These are phyloP conservation scores for Acanthopagrus latus DNA, from an alignment of 2,797 vertebrate genomes.

Conservation along the genomic window DNA sequence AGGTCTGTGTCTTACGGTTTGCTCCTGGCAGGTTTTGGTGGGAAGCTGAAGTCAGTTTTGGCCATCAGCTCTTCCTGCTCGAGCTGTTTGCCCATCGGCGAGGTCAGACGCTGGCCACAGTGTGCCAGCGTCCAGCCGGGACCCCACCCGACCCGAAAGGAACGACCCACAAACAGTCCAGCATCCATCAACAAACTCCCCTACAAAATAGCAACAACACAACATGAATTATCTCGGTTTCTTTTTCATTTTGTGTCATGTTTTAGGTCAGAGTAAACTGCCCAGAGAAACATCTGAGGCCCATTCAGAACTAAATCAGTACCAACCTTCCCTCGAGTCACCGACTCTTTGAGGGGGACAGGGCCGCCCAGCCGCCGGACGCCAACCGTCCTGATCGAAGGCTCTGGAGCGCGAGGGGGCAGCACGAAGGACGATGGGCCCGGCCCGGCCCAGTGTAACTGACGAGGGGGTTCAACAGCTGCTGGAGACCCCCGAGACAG, in stretches of 20 bases:
- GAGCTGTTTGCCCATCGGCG: conserved; percentile 1
- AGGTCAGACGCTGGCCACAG: conserved; percentile 83
- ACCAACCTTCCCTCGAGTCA: conserved; percentile 84
- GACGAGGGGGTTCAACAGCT: background rate
- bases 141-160: conserved; percentile 95
- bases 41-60: conserved; percentile 85
- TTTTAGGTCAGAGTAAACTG: too few species aligned
- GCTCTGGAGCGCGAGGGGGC: conserved; percentile 81
- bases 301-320: background rate
- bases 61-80: conserved; percentile 55
- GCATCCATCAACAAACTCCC: conserved; percentile 92
- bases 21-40: conserved; percentile 85
- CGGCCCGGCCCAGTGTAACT: conserved; percentile 75
- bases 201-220: conserved; percentile 54
- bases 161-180: conserved; percentile 91
- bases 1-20: conserved; percentile 86
- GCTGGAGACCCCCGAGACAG: conserved; percentile 43
- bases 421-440: conserved; percentile 79
- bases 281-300: background rate
- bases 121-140: conserved; percentile 92
- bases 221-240: background rate
- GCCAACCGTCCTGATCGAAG: conserved; percentile 87
- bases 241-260: too few species aligned
- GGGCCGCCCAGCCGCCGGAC: conserved; percentile 83
- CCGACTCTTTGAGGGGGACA: conserved; percentile 85